A percentile compares a stretch with the other conserved stretches of the same genome.
Evolutionary conservation across 1,140 invertebrate species (phyloP).

Genomic region (Drosophila varians): DNA sequence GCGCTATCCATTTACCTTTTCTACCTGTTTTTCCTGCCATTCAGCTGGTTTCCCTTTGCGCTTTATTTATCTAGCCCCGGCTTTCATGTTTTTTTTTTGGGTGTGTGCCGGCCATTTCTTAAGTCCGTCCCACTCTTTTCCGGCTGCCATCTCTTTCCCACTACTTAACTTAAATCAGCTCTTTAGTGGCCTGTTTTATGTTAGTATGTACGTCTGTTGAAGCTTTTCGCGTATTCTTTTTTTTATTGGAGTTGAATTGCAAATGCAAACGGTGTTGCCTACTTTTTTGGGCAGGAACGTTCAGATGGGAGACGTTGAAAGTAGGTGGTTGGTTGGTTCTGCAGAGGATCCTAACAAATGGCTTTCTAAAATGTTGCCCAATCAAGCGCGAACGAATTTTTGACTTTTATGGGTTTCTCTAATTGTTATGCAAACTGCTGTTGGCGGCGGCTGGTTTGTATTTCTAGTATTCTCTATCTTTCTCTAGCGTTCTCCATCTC

Average conservation of each 20-base stretch:
- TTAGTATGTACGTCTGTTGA: background rate
- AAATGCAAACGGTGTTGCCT: conserved; percentile 39
- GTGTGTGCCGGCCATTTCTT: background rate
- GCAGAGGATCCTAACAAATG: conserved; percentile 27
- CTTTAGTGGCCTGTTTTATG: conserved; percentile 12
- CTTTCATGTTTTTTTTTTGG: conserved; percentile 48
- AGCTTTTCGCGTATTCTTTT: conserved; percentile 2
- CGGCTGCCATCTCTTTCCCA: background rate
- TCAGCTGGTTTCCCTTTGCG: conserved; percentile 24
- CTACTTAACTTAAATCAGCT: conserved; percentile 57
- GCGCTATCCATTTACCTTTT: conserved; percentile 40
- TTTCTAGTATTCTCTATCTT: conserved; percentile 9
- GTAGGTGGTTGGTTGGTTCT: background rate
- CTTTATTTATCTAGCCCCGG: conserved; percentile 51
- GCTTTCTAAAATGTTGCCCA: conserved; percentile 46
- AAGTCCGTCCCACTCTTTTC: background rate
- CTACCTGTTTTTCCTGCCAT: conserved; percentile 33
- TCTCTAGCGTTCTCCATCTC: background rate
- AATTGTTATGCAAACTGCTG: conserved; percentile 69
- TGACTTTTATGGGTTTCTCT: conserved; percentile 64
- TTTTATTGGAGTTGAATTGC: conserved; percentile 35
- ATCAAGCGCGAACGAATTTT: conserved; percentile 57
- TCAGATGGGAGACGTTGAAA: background rate
- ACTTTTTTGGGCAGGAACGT: conserved; percentile 28
- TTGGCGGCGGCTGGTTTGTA: conserved; percentile 10